phyloP scores from a whole-genome alignment of 37 sponge, comb jelly and placozoan species.

The Oopsacas minuta region DNA sequence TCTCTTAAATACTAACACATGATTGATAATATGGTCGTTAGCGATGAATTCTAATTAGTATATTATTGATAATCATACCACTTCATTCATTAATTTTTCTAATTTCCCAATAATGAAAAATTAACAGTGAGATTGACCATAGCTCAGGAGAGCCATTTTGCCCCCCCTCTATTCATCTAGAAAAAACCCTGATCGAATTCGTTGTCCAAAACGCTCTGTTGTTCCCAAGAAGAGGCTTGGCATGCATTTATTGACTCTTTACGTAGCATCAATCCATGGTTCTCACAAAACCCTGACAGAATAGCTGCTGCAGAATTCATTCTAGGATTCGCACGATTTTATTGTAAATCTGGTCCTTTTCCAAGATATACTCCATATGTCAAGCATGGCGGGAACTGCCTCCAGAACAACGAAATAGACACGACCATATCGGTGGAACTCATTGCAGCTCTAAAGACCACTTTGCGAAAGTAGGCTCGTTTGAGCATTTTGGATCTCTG shows the following conservation, averaged over 20 bases:
- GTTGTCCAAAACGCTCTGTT: slow-evolving; percentile 11
- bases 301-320: slow-evolving; percentile 15
- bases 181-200: too few species aligned
- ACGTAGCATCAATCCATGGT: neutral
- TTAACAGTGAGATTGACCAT: too few species aligned
- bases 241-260: neutral
- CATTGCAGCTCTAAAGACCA: slow-evolving; percentile 18
- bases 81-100: too few species aligned
- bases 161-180: too few species aligned
- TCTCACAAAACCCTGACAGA: neutral
- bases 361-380: slow-evolving; percentile 9
- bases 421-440: slow-evolving; percentile 7
- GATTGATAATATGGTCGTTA: too few species aligned
- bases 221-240: slow-evolving; percentile 12
- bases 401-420: slow-evolving; percentile 12
- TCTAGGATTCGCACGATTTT: neutral
- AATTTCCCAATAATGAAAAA: too few species aligned
- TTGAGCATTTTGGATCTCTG: neutral
- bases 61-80: too few species aligned
- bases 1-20: too few species aligned
- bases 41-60: too few species aligned
- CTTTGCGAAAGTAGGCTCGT: neutral
- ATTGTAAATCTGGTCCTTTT: slow-evolving; percentile 17
- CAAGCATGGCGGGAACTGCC: slow-evolving; percentile 1
- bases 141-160: too few species aligned